These are phyloP conservation scores for Microctenopoma lineatum DNA, from an alignment of 2,797 vertebrate genomes.

Conservation along the genomic window DNA sequence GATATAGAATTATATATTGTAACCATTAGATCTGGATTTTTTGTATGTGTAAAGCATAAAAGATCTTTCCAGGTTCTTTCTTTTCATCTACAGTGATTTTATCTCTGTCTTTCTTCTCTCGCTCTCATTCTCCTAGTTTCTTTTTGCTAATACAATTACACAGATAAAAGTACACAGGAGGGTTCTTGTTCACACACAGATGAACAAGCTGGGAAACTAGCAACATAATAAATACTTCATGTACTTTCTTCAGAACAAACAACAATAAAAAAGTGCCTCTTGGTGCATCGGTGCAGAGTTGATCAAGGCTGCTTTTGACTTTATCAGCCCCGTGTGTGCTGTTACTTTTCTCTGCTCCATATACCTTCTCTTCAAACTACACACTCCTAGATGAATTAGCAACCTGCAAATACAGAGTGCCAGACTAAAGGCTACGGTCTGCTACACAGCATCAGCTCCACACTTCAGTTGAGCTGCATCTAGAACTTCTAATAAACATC, in stretches of 20 bases:
- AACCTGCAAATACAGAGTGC: conserved; percentile 60
- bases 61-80: neutral
- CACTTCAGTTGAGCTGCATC: conserved; percentile 33
- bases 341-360: conserved; percentile 51
- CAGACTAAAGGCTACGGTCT: conserved; percentile 45
- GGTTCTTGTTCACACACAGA: conserved; percentile 41
- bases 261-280: conserved; percentile 7
- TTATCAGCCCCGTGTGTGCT: conserved; percentile 50
- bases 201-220: conserved; percentile 34
- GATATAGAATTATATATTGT: too few relatives aligned
- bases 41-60: too few relatives aligned
- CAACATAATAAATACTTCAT: conserved; percentile 26
- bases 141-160: conserved; percentile 21
- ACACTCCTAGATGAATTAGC: conserved; percentile 64
- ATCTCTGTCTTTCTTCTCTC: neutral
- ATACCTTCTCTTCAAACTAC: conserved; percentile 57
- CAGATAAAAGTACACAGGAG: conserved; percentile 40
- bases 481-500: conserved; percentile 74
- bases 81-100: neutral
- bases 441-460: conserved; percentile 46
- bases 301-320: conserved; percentile 66
- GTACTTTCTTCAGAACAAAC: conserved; percentile 34
- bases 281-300: conserved; percentile 29
- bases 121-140: neutral
- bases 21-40: too few relatives aligned